These are phyloP conservation scores for Smithornis capensis DNA, from an alignment of 2,113 vertebrate genomes.

Conservation along the genomic window DNA sequence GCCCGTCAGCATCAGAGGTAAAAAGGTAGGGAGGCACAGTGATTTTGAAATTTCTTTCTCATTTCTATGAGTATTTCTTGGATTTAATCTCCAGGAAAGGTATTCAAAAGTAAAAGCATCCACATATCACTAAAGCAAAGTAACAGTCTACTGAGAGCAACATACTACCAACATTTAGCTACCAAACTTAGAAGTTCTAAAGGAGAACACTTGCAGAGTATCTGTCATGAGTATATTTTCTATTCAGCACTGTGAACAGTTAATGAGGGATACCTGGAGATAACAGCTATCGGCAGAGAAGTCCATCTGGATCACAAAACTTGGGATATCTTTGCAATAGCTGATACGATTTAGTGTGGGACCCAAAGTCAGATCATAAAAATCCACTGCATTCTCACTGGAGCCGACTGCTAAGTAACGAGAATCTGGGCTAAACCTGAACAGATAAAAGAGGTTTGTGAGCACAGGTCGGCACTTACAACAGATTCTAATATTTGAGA, in stretches of 20 bases:
- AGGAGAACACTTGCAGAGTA: neutral
- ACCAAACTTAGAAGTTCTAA: neutral
- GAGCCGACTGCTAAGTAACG: constrained; percentile 92
- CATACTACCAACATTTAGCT: neutral
- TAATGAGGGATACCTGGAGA: constrained; percentile 83
- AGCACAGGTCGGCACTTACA: neutral
- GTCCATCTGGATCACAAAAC: constrained; percentile 96
- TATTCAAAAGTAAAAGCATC: neutral
- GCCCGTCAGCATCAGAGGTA: neutral
- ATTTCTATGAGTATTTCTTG: neutral
- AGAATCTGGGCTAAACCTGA: constrained; percentile 93
- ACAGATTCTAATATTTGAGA: neutral
- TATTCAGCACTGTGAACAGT: neutral
- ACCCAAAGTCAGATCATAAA: constrained; percentile 92
- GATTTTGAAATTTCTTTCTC: neutral
- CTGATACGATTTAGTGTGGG: constrained; percentile 91
- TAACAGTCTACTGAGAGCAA: neutral
- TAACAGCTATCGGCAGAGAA: constrained; percentile 90
- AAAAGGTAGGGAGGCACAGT: neutral
- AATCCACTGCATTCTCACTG: constrained; percentile 93
- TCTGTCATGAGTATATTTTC: neutral
- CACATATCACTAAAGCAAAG: neutral
- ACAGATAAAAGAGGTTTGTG: neutral
- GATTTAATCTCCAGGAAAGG: neutral
- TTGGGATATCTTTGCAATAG: constrained; percentile 93